phyloP scores from a whole-genome alignment of 2,797 vertebrate species.

The Yasuhikotakia modesta region DNA sequence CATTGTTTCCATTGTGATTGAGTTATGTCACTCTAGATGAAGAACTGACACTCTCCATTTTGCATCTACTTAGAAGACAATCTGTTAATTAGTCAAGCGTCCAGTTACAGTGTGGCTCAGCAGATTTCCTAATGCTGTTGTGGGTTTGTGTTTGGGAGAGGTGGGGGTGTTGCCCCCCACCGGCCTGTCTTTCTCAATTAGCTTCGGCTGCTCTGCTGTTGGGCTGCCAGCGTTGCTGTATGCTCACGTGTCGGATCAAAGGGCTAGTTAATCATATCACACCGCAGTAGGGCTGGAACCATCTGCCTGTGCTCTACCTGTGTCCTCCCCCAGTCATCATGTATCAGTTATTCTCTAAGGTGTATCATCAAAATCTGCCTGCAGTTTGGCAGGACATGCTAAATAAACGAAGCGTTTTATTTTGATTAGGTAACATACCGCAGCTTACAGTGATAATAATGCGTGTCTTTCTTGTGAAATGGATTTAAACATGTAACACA shows the following conservation, averaged over 20 bases:
- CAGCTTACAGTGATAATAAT: neutral
- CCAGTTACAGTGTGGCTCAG: slow-evolving; percentile 35
- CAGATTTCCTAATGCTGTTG: slow-evolving; percentile 48
- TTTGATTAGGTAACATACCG: slow-evolving; percentile 21
- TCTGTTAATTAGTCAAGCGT: slow-evolving; percentile 52
- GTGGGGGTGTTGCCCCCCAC: slow-evolving; percentile 35
- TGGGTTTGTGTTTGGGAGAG: slow-evolving; percentile 26
- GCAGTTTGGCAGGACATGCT: slow-evolving; percentile 26
- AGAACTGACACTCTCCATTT: slow-evolving; percentile 39
- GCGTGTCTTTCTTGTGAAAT: too few relatives aligned
- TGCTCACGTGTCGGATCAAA: slow-evolving; percentile 50
- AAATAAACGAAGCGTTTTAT: slow-evolving; percentile 15
- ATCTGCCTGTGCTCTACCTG: slow-evolving; percentile 58
- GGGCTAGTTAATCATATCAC: slow-evolving; percentile 55
- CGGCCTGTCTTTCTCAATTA: slow-evolving; percentile 60
- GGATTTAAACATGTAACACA: too few relatives aligned
- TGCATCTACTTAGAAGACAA: slow-evolving; percentile 46
- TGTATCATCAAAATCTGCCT: slow-evolving; percentile 28
- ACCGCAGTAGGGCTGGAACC: slow-evolving; percentile 54
- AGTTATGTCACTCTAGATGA: slow-evolving; percentile 22
- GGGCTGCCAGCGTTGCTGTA: slow-evolving; percentile 41
- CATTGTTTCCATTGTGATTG: slow-evolving; percentile 6
- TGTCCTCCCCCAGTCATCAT: slow-evolving; percentile 42
- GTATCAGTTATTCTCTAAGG: slow-evolving; percentile 39
- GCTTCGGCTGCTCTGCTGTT: slow-evolving; percentile 49